Conservation (phyloP, 2,113 vertebrate genomes). For the Bothrops jararaca region DNA sequence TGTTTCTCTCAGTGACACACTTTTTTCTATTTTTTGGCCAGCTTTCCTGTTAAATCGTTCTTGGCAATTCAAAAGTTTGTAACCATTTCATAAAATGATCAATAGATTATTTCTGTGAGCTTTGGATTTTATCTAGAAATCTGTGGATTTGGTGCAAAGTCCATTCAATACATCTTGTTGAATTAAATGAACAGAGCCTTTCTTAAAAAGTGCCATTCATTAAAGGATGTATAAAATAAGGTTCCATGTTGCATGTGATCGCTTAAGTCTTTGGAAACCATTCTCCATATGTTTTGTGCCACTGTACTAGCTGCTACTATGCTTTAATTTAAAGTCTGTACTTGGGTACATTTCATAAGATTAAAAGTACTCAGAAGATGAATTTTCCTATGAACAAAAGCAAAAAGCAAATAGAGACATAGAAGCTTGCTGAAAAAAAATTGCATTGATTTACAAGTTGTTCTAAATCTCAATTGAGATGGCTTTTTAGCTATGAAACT, state of each 20-base stretch:
- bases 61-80: background rate
- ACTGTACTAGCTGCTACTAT: background rate
- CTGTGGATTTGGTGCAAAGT: background rate
- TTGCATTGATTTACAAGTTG: slow-evolving; percentile 68
- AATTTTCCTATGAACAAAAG: slow-evolving; percentile 57
- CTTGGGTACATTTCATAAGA: background rate
- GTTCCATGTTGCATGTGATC: background rate
- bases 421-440: slow-evolving; percentile 64
- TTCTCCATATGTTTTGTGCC: background rate
- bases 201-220: background rate
- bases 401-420: slow-evolving; percentile 62
- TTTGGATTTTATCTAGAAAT: background rate
- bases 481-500: slow-evolving; percentile 62
- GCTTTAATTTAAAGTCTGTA: background rate
- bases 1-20: background rate
- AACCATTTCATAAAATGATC: background rate
- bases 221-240: background rate
- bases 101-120: background rate
- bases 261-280: background rate
- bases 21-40: background rate
- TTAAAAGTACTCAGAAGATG: background rate
- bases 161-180: background rate
- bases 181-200: background rate
- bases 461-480: slow-evolving; percentile 54
- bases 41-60: background rate